Evolutionary conservation across 2,113 vertebrate species (phyloP).

Genomic region (Aramus guarauna): DNA sequence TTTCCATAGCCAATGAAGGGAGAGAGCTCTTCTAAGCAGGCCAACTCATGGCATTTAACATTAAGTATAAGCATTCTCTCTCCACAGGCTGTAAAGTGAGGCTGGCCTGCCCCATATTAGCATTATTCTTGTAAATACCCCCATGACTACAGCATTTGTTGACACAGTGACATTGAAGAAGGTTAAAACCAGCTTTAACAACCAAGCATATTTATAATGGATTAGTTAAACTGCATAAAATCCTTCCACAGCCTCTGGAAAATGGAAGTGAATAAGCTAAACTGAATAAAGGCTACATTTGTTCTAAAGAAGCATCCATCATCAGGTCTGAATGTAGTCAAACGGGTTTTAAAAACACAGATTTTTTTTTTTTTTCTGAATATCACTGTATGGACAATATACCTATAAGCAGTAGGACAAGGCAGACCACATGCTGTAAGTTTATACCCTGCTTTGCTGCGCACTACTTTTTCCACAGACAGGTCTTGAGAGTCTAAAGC

Average conservation of each 20-base stretch:
- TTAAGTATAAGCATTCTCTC: neutral
- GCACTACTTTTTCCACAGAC: neutral
- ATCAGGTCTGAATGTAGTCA: neutral
- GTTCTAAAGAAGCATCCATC: neutral
- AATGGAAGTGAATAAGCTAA: neutral
- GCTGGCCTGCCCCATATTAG: neutral
- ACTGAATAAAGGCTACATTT: conserved; percentile 14
- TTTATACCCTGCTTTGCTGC: neutral
- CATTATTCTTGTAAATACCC: conserved; percentile 11
- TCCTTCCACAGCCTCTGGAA: neutral
- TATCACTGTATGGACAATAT: neutral
- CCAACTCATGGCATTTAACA: neutral
- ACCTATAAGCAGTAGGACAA: neutral
- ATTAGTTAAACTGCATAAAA: conserved; percentile 37
- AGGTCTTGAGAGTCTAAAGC: neutral
- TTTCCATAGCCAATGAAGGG: neutral
- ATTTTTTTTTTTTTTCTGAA: neutral
- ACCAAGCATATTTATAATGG: neutral
- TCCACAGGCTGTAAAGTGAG: neutral
- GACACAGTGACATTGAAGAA: neutral
- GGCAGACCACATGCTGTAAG: neutral
- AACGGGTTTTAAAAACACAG: neutral
- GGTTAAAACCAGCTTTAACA: conserved; percentile 37
- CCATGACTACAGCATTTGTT: neutral
- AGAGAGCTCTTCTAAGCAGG: neutral